Evolutionary conservation across 2,888 invertebrate genomes (phyloP).

Genomic region (Leptinotarsa haldemani): DNA sequence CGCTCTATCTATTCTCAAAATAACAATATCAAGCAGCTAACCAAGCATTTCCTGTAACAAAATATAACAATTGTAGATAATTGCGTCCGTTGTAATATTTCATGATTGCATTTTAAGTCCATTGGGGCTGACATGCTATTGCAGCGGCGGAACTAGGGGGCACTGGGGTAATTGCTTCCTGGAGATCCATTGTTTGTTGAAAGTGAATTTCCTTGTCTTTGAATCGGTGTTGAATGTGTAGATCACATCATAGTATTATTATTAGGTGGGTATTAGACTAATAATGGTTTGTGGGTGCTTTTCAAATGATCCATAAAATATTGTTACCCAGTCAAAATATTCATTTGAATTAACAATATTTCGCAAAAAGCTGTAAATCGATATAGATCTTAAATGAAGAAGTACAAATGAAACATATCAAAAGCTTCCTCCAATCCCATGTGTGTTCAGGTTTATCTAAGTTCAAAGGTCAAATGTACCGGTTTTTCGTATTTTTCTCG

Average conservation of each 20-base stretch:
- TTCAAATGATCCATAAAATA: no score
- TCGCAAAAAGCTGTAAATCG: no score
- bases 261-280: no score
- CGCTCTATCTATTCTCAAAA: slow-evolving; percentile 10
- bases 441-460: no score
- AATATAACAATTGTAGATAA: slow-evolving; percentile 19
- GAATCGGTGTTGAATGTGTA: neutral
- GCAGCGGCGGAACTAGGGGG: slow-evolving; percentile 9
- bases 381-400: no score
- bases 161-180: slow-evolving; percentile 3
- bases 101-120: slow-evolving; percentile 16
- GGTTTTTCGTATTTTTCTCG: no score
- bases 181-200: neutral
- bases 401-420: no score
- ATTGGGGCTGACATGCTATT: slow-evolving; percentile 13
- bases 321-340: no score
- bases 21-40: slow-evolving; percentile 18
- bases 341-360: no score
- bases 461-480: no score
- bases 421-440: no score
- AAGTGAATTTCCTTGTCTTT: neutral
- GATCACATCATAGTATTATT: neutral
- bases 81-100: slow-evolving; percentile 19
- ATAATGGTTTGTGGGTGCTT: no score
- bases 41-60: slow-evolving; percentile 20